Evolutionary conservation across 2,888 invertebrate species (phyloP).

Genomic region (Hoplodrina ambigua): DNA sequence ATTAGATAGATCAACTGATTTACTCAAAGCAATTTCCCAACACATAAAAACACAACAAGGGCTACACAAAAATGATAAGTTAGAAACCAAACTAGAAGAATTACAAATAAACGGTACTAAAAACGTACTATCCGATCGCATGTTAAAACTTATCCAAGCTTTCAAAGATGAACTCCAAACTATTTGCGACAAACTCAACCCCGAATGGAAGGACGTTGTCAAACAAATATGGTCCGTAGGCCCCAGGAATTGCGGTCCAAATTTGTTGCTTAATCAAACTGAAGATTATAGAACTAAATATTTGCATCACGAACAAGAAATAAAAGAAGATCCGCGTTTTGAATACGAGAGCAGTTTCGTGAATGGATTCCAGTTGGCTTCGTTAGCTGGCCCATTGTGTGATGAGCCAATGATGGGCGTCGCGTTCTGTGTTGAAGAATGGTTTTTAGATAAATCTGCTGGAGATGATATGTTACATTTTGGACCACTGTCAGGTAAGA

Average conservation of each 20-base stretch:
- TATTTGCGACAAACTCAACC: constrained; percentile 91
- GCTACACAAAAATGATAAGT: constrained; percentile 78
- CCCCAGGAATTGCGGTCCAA: constrained; percentile 96
- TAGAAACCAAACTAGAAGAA: constrained; percentile 77
- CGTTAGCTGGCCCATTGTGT: constrained; percentile 97
- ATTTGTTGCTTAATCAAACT: constrained; percentile 96
- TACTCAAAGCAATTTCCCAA: constrained; percentile 92
- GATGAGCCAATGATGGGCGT: constrained; percentile 99
- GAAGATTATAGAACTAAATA: constrained; percentile 90
- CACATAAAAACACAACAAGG: constrained; percentile 85
- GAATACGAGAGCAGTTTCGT: constrained; percentile 95
- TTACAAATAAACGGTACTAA: constrained; percentile 76
- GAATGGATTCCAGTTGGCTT: constrained; percentile 96
- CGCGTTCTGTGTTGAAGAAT: constrained; percentile 96
- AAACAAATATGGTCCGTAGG: constrained; percentile 97
- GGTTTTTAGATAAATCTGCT: constrained; percentile 90
- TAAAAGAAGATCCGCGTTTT: constrained; percentile 89
- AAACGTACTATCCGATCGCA: constrained; percentile 81
- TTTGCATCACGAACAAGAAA: constrained; percentile 80
- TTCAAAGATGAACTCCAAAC: constrained; percentile 90
- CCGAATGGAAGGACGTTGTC: constrained; percentile 88
- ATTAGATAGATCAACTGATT: constrained; percentile 92
- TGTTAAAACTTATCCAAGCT: constrained; percentile 83
- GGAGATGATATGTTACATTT: constrained; percentile 83
- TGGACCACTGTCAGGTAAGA: constrained; percentile 90